Conservation (phyloP, 2,113 vertebrate genomes). For the Etia nguti region DNA sequence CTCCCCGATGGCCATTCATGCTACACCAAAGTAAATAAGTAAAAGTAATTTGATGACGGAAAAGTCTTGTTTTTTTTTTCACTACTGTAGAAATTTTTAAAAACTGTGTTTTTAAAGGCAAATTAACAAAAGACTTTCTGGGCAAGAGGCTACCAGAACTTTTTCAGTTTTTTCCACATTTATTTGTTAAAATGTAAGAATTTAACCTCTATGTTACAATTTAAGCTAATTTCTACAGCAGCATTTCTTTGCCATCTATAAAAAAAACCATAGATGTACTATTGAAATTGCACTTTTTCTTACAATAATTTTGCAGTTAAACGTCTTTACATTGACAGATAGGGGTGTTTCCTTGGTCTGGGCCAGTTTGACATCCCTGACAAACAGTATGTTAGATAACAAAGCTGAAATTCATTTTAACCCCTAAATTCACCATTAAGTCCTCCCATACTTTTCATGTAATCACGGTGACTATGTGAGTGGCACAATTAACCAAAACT, state of each 20-base stretch:
- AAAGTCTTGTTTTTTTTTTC: neutral
- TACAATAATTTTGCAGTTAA: neutral
- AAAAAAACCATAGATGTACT: neutral
- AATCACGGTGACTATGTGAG: neutral
- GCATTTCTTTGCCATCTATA: neutral
- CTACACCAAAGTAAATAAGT: neutral
- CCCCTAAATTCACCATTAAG: neutral
- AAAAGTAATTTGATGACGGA: neutral
- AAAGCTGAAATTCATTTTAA: neutral
- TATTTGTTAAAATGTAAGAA: neutral
- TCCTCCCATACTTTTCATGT: neutral
- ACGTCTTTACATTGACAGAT: rapidly evolving
- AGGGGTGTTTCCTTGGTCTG: neutral
- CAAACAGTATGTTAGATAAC: neutral
- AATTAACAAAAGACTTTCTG: neutral
- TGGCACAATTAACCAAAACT: neutral
- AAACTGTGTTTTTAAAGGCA: no score
- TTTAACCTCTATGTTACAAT: neutral
- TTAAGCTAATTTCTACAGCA: neutral
- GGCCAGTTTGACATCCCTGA: neutral
- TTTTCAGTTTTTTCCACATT: neutral
- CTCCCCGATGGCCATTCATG: neutral
- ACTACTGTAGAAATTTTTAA: neutral
- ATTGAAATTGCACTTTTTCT: neutral
- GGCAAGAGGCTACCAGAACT: neutral